Evolutionary conservation across 2,888 invertebrate genomes (phyloP), one percentile per base, ranked within the genome.

Genomic region (Fissipunctia ypsillon): DNA sequence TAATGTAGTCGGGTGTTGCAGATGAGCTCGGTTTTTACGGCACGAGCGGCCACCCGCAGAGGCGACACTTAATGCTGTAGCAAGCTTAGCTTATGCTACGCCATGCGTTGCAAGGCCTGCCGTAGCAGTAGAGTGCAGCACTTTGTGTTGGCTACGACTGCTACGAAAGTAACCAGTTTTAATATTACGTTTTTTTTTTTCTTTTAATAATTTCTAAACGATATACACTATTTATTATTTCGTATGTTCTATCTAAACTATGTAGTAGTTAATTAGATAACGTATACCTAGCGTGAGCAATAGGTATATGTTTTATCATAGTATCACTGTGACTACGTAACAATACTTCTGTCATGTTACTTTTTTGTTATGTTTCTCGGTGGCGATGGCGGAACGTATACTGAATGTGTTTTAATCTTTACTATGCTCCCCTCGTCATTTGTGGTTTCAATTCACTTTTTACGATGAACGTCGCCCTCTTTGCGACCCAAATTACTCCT

Each of bases 391-490:
- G 48, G 68, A 74, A 85, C 76, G 73, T 78, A 75, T 57, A 31
- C 76, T 87, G 19, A 77, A 31, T 63, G 12, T 87, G 72, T 71
- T 83, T 75, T 66, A 48, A 77, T 80, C 72, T 87, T 78, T 81
- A 76, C 79, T 81, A 77, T 79, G 86, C 90, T 93, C 93, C 91
- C 90, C 93, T 94, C 93, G 93, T 95, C 94, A 95, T 95, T 95
- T 94, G 96, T 93, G 95, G 95, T 95, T 96, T 95, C 95, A 95
- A 96, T 96, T 95, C 93, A 89, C 94, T 96, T 96, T 96, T 96
- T 96, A 95, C 94, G 91, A 81, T 67, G 84, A 93, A 87, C 91
- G 86, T 93, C 93, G 93, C 94, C 93, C 94, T 93, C 92, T 92
- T 93, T 92, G 90, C 88, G 89, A 90, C 87, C 90, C 88, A 91